A percentile compares a stretch with the other conserved stretches of the same genome.
phyloP scores from a whole-genome alignment of 2,113 vertebrate genomes.

The Hucho hucho region DNA sequence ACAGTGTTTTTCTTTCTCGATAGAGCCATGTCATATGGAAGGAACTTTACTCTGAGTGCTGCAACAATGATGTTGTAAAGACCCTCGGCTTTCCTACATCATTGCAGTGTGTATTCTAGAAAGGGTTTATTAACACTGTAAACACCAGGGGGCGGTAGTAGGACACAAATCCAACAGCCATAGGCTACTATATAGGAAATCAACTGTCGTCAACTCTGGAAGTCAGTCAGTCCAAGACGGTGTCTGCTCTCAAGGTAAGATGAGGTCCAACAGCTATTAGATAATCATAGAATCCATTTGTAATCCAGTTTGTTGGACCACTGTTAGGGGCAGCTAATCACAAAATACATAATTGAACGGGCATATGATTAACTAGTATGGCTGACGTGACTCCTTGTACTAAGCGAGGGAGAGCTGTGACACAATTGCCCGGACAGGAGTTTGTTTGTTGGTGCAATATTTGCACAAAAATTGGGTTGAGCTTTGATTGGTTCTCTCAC shows the following conservation, averaged over 20 bases:
- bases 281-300: neutral
- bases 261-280: slow-evolving; percentile 19
- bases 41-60: neutral
- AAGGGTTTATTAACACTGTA: neutral
- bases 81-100: neutral
- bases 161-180: slow-evolving; percentile 32
- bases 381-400: no score
- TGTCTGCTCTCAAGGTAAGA: slow-evolving; percentile 10
- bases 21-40: neutral
- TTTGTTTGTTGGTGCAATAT: no score
- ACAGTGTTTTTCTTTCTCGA: no score
- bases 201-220: slow-evolving; percentile 16
- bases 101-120: neutral
- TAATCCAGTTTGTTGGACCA: neutral
- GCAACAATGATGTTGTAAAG: neutral
- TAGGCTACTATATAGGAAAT: neutral
- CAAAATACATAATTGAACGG: neutral
- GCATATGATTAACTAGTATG: no score
- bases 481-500: no score
- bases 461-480: no score
- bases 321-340: neutral
- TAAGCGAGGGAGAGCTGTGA: no score
- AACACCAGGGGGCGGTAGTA: slow-evolving; percentile 67
- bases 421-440: no score
- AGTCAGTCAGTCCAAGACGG: neutral